Base-by-base conservation (phyloP, 2,113 vertebrate genomes). In the Ceyx melanurus region DNA sequence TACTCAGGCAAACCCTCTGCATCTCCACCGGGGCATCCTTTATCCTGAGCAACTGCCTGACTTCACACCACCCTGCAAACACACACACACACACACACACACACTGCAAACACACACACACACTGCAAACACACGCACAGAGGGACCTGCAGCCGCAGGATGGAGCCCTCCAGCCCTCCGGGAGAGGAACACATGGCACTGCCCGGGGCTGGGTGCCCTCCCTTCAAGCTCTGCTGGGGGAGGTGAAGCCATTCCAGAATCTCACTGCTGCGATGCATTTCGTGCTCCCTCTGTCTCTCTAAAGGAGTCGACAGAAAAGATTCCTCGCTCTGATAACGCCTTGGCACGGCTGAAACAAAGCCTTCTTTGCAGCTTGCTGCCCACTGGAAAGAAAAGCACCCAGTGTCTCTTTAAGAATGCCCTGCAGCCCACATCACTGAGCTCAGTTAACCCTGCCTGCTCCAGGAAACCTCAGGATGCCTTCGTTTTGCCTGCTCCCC, bases 371-470 rank as follows among this genome's bases (percentile, higher is more conserved):
- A 22, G 7, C 0, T 83, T 13, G 75, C 65, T 54, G 11, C 96
- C 97, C 97, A 71, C 86, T n/a, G 53, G 22, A 67, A 68, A 96
- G 92, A 89, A 96, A 96, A 96, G 97, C 88, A 84, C 60, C 75
- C 23, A 10, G 91, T 96, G 96, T 56, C 58, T 86, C 97, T 97
- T 96, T 95, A 97, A 98, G 97, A 95, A 95, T 88, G 94, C 85
- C 94, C 86, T 70, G 43, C 64, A 92, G 76, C 97, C 95, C 93
- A 82, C 96, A 97, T 74, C 94, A 19, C 90, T 70, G 65, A 74
- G 66, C 96, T 91, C 88, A 18, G 43, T 94, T 96, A 95, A 96
- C 97, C 92, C 97, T 16, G 81, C 54, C 89, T 35, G 62, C 86
- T 28, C 76, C 19, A 8, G 3, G 31, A 29, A 20, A 60, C 13